Evolutionary conservation across 1,140 invertebrate genomes (phyloP), one percentile per base, ranked within the genome.

Genomic region (Drosophila kikkawai): DNA sequence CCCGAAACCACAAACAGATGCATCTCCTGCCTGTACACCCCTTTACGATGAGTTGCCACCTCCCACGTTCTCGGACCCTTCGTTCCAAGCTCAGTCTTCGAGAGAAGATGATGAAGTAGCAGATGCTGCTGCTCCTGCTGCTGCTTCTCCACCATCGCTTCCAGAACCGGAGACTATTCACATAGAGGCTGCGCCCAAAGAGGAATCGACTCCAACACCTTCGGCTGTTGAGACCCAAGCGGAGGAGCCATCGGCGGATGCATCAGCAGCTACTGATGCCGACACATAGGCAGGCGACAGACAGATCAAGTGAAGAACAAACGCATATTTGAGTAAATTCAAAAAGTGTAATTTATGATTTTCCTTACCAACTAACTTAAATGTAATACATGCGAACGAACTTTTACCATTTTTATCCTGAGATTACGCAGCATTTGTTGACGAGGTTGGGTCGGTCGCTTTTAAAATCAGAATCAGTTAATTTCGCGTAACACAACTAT

Each of bases 1-100:
- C 11, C 29, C 15, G 67, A 71, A 79, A 60, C 75, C 58, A 55
- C 57, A 73, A 74, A 34, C 45, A n/a, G 61, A 59, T 51, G 59
- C 78, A 19, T 82, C 86, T 13, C 80, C 86, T 37, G 63, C 71
- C 55, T 86, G 84, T 55, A 91, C 90, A 22, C 90, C 90, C 3
- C 77, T 91, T 15, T 91, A 91, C 32, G 90, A 91, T 51, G 90
- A 91, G 51, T 22, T 91, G 69, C 90, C 90, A 12, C 64, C 90
- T 44, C 80, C 84, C 19, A 51, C 64, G 41, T 17, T 32, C 13
- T 11, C 45, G n/a, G 48, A 68, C 12, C 51, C 51, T 6, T 37
- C 34, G 58, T 15, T 15, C 9, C 63, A 6, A 29, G 12, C 39
- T 29, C 29, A 34, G 34, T 1, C 50, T 22, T 15, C 55, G 11